A percentile compares a stretch with the other conserved stretches of the same genome.
phyloP scores from a whole-genome alignment of 2,113 vertebrate species.

The Alectura lathami region DNA sequence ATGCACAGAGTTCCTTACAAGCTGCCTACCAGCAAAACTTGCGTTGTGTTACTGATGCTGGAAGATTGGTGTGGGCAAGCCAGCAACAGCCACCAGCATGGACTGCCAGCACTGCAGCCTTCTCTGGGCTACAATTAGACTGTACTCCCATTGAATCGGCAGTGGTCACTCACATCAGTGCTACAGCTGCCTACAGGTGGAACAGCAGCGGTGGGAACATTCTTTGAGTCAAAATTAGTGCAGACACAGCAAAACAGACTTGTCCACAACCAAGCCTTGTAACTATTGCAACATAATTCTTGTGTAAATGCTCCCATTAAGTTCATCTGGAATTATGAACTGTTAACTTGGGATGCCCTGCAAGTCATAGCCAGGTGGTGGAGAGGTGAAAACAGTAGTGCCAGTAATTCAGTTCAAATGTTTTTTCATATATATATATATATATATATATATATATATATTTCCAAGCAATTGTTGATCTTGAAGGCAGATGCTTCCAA shows the following conservation, averaged over 20 bases:
- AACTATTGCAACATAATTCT: conserved; percentile 35
- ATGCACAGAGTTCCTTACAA: not conserved
- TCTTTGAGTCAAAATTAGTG: not conserved
- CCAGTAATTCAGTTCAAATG: conserved; percentile 32
- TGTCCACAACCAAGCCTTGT: not conserved
- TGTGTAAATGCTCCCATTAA: conserved; percentile 44
- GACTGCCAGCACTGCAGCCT: not conserved
- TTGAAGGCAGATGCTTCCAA: conserved; percentile 17
- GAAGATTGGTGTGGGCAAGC: not conserved
- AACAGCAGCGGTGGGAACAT: not conserved
- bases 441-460: too few relatives aligned
- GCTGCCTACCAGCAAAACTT: not conserved
- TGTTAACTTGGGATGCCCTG: conserved; percentile 27
- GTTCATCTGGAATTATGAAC: conserved; percentile 8
- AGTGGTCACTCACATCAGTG: not conserved
- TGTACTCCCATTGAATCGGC: not conserved
- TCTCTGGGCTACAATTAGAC: not conserved
- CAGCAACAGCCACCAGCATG: not conserved
- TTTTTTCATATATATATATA: too few relatives aligned
- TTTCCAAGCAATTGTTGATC: not conserved
- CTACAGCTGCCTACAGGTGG: not conserved
- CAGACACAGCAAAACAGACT: not conserved
- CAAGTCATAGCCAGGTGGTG: conserved; percentile 21
- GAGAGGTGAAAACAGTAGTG: conserved; percentile 30
- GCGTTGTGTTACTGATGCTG: not conserved